phyloP scores from a whole-genome alignment of 35 echinoderm and acorn worm genomes.

The Holothuria glaberrima region DNA sequence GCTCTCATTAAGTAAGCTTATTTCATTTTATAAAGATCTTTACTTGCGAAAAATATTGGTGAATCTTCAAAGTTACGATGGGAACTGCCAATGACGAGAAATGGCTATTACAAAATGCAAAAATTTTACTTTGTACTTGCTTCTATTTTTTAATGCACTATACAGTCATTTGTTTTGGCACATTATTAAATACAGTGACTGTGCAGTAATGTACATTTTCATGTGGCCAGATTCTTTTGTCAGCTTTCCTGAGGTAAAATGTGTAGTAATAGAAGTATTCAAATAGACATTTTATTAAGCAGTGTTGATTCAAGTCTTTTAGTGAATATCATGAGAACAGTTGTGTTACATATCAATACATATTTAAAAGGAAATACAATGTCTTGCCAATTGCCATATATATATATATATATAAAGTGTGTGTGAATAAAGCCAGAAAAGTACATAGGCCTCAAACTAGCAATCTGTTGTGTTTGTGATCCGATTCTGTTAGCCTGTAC shows the following conservation, averaged over 20 bases:
- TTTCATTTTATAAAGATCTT: no score
- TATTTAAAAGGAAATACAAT: constrained; percentile 48
- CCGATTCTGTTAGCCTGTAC: no score
- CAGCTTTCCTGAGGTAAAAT: constrained; percentile 25
- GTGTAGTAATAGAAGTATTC: constrained; percentile 56
- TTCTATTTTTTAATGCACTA: not conserved
- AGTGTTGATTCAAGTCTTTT: not conserved
- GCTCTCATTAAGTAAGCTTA: no score
- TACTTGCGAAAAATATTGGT: no score
- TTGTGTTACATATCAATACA: constrained; percentile 47
- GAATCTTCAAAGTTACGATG: no score
- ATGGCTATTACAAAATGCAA: no score
- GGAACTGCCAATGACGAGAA: no score
- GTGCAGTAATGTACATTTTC: constrained; percentile 35
- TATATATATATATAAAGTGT: no score
- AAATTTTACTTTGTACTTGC: constrained; percentile 14
- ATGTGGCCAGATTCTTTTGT: constrained; percentile 20
- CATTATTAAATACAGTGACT: not conserved
- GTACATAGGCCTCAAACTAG: constrained; percentile 25
- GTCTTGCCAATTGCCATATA: constrained; percentile 55
- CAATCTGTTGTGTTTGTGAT: not conserved
- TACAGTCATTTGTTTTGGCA: not conserved
- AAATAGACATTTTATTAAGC: constrained; percentile 48
- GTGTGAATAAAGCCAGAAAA: constrained; percentile 44
- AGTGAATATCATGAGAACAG: not conserved